phyloP scores from a whole-genome alignment of 2,113 vertebrate species.

The Neoarius graeffei region DNA sequence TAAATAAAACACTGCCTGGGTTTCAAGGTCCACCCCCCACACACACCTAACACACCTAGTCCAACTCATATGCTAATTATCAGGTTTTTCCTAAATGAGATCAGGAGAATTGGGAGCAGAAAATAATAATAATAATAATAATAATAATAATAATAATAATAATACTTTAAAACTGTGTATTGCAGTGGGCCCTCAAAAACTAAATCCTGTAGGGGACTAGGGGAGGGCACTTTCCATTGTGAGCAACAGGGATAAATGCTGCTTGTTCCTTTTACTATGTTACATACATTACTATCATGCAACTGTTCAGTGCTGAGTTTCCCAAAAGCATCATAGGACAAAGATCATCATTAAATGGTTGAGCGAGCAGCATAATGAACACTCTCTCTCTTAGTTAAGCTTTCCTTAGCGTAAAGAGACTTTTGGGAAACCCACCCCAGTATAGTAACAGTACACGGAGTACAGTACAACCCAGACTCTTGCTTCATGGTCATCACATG shows the following conservation, averaged over 20 bases:
- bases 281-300: slow-evolving; percentile 35
- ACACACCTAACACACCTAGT: not conserved
- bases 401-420: too few species aligned
- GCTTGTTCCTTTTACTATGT: slow-evolving; percentile 7
- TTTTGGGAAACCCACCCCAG: too few species aligned
- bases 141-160: too few species aligned
- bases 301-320: slow-evolving; percentile 1
- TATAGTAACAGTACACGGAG: slow-evolving; percentile 72
- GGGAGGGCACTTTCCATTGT: not conserved
- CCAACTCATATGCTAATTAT: not conserved
- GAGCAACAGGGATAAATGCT: not conserved
- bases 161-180: not conserved
- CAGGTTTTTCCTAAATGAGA: not conserved
- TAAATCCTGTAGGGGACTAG: not conserved
- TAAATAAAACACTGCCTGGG: not conserved
- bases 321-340: too few species aligned
- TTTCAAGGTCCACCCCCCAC: not conserved
- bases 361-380: too few species aligned
- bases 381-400: too few species aligned
- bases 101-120: not conserved
- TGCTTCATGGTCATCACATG: slow-evolving; percentile 77
- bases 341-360: too few species aligned
- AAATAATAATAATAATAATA: too few species aligned
- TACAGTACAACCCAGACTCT: slow-evolving; percentile 75
- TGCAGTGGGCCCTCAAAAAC: not conserved